Evolutionary conservation across 2,113 vertebrate species (phyloP).

Genomic region (Festucalex cinctus): DNA sequence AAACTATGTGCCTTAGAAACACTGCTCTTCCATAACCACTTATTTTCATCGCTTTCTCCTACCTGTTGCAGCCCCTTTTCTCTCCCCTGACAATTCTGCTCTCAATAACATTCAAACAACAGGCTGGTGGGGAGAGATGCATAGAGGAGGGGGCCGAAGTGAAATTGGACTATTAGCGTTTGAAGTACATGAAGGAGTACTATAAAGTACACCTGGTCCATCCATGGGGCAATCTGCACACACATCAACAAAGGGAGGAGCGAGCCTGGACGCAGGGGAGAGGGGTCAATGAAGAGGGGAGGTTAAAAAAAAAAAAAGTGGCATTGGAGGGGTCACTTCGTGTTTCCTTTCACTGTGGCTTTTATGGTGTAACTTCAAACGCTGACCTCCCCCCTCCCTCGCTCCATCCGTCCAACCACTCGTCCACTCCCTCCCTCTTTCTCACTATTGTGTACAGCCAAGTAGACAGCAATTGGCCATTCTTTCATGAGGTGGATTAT

Average conservation of each 20-base stretch:
- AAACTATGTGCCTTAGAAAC: not conserved
- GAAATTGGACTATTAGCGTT: constrained; percentile 59
- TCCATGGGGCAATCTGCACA: constrained; percentile 59
- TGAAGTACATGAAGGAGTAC: constrained; percentile 76
- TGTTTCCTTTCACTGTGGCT: constrained; percentile 78
- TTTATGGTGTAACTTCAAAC: constrained; percentile 81
- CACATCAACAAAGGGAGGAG: constrained; percentile 54
- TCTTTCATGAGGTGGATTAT: constrained; percentile 69
- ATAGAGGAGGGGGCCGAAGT: constrained; percentile 31
- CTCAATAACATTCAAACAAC: constrained; percentile 64
- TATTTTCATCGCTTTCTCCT: constrained; percentile 9
- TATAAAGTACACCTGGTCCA: constrained; percentile 81
- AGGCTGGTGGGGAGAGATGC: constrained; percentile 37
- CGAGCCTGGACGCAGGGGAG: constrained; percentile 36
- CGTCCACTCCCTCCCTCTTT: constrained; percentile 47
- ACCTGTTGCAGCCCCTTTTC: constrained; percentile 14
- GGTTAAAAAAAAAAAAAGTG: constrained; percentile 1
- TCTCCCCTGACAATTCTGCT: constrained; percentile 29
- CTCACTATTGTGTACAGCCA: constrained; percentile 69
- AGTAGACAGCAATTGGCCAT: constrained; percentile 76
- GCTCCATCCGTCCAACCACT: constrained; percentile 48
- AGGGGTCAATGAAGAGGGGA: constrained; percentile 25
- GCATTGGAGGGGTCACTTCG: constrained; percentile 56
- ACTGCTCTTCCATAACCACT: constrained; percentile 1
- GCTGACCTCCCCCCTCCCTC: constrained; percentile 56